Evolutionary conservation across 1,140 invertebrate species (phyloP).

Genomic region (Apocrypta bakeri): DNA sequence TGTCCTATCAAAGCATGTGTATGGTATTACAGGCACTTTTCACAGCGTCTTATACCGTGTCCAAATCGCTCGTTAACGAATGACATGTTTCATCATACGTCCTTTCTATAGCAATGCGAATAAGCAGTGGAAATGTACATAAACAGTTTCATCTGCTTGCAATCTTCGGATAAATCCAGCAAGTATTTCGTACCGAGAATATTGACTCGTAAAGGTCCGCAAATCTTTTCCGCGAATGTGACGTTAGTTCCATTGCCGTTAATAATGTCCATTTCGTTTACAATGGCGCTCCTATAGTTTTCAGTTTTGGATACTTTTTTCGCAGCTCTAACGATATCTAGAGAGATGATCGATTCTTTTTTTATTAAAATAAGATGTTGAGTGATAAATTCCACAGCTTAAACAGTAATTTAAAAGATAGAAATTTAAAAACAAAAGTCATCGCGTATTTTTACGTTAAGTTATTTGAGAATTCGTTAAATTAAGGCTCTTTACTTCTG

Average conservation of each 20-base stretch:
- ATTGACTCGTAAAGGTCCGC: conserved; percentile 78
- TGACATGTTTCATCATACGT: conserved; percentile 76
- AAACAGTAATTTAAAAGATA: too few species aligned
- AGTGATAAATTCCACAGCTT: too few species aligned
- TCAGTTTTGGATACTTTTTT: too few species aligned
- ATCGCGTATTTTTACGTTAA: too few species aligned
- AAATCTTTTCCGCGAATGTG: conserved; percentile 90
- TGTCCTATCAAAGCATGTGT: conserved; percentile 68
- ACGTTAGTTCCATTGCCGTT: conserved; percentile 93
- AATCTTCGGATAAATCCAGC: conserved; percentile 76
- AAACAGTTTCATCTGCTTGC: conserved; percentile 69
- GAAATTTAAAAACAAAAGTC: too few species aligned
- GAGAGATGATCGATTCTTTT: too few species aligned
- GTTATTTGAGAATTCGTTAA: too few species aligned
- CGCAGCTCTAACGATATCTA: too few species aligned
- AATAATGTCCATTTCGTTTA: conserved; percentile 81
- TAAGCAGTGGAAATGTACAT: conserved; percentile 60
- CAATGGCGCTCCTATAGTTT: too few species aligned
- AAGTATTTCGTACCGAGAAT: conserved; percentile 78
- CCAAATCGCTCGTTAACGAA: conserved; percentile 62
- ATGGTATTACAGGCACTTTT: conserved; percentile 47
- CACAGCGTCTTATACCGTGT: conserved; percentile 70
- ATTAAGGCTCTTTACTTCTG: too few species aligned
- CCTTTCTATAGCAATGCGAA: conserved; percentile 67
- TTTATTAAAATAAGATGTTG: too few species aligned